Evolutionary conservation across 2,888 invertebrate genomes (phyloP), one percentile per base, ranked within the genome.

Genomic region (Cerceris ruficornis): DNA sequence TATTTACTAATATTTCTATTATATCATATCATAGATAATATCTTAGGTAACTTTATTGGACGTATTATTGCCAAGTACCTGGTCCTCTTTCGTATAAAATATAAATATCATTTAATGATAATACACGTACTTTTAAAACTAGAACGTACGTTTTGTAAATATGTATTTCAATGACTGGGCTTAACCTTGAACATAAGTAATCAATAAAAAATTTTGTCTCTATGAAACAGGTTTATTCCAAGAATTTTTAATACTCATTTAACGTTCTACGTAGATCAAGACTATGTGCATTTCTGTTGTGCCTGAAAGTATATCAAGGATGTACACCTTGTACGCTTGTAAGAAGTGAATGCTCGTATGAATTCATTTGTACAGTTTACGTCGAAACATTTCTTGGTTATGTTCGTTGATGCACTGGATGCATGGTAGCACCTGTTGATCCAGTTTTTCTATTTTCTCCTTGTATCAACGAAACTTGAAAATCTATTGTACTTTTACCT

Each of bases 401-500:
- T 67, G 67, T 72, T 54, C 17, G 9, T n/a, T 8, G 11, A 0
- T 17, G 17, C 9, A 46, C 42, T 43, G 58, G n/a, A 17, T 64
- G 50, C 2, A 54, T n/a, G 52, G 52, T n/a, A 62, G 28, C 59
- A 76, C 74, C 68, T 76, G 76, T 76, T 76, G 68, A 68, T 46
- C 41, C 41, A 8, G 8, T 68, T 76, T 46, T 46, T 46, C 11
- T 46, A 46, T 46, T 46, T 46, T 46, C 46, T 46, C 8, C 1
- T 46, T 46, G 8, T 46, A 46, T 46, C 28, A 28, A 28, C 28
- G 28, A 28, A 4, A 28, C 28, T 1, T 28, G 1, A 28, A 28
- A 28, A 28, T 28, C 28, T 28, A 28, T 28, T 28, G 28, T 28
- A 2, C 28, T 28, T 28, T 28, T 28, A 28, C 28, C 4, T 28